A percentile compares a stretch with the other conserved stretches of the same genome.
phyloP scores from a whole-genome alignment of 2,888 invertebrate species.

The Alloplasta piceator region DNA sequence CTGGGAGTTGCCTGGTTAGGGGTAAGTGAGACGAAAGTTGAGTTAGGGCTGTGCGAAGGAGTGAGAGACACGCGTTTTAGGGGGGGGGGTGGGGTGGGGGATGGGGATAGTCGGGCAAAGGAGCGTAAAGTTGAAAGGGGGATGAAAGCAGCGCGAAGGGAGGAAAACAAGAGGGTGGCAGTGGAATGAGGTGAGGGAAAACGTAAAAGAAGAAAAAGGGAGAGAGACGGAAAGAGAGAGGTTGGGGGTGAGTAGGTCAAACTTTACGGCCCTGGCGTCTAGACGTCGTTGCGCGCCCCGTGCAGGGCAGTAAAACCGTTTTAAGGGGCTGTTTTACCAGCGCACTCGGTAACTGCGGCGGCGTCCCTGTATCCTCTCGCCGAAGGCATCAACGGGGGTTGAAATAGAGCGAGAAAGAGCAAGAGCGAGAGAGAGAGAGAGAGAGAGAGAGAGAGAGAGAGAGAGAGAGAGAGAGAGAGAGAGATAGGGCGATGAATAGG shows the following conservation, averaged over 20 bases:
- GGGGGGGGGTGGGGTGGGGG: conserved; percentile 3
- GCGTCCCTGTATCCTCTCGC: conserved; percentile 40
- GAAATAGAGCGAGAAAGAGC: conserved; percentile 35
- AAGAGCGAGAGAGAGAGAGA: conserved; percentile 5
- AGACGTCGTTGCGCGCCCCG: conserved; percentile 82
- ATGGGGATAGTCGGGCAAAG: conserved; percentile 1
- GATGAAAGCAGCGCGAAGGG: conserved; percentile 45
- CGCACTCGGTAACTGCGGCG: conserved; percentile 79
- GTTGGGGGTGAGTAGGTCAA: conserved; percentile 83
- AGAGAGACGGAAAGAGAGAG: conserved; percentile 63
- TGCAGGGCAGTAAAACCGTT: conserved; percentile 82
- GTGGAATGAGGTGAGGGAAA: conserved; percentile 32
- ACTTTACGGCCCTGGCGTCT: conserved; percentile 83
- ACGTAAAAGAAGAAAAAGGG: conserved; percentile 43
- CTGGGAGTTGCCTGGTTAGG: conserved; percentile 36
- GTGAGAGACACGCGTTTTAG: conserved; percentile 52
- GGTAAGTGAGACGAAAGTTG: conserved; percentile 25
- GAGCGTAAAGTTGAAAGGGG: conserved; percentile 38
- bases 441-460: conserved; percentile 35
- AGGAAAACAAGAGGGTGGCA: conserved; percentile 53
- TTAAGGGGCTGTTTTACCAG: conserved; percentile 83
- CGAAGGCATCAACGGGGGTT: conserved; percentile 44
- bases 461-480: conserved; percentile 31
- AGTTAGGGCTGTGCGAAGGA: conserved; percentile 5
- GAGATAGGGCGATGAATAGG: no score